phyloP scores from a whole-genome alignment of 2,888 invertebrate genomes.

The Gasteruption jaculator region DNA sequence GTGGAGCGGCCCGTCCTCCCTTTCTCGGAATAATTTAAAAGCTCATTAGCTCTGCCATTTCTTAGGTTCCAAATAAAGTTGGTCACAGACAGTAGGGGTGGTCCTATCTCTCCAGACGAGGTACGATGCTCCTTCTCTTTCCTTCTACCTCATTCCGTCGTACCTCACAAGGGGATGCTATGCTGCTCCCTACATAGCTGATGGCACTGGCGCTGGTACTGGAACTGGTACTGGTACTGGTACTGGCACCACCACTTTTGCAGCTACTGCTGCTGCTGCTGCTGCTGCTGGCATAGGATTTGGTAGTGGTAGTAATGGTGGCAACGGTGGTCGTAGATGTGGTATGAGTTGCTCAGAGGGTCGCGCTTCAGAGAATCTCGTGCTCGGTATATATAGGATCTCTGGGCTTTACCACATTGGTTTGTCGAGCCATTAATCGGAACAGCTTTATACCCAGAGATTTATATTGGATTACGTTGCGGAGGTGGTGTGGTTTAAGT shows the following conservation, averaged over 20 bases:
- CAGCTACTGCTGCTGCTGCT: too few relatives aligned
- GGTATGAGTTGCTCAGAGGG: conserved; percentile 30
- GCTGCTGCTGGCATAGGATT: too few relatives aligned
- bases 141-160: conserved; percentile 11
- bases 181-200: too few relatives aligned
- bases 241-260: too few relatives aligned
- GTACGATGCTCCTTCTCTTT: conserved; percentile 16
- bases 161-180: neutral
- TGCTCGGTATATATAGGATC: conserved; percentile 31
- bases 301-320: conserved; percentile 31
- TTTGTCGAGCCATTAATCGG: conserved; percentile 47
- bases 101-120: conserved; percentile 3
- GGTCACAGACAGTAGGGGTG: conserved; percentile 17
- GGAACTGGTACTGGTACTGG: too few relatives aligned
- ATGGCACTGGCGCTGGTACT: too few relatives aligned
- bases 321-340: conserved; percentile 32
- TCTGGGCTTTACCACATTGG: conserved; percentile 41
- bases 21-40: conserved; percentile 44
- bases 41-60: conserved; percentile 47
- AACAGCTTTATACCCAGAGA: conserved; percentile 46
- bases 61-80: conserved; percentile 43
- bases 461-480: conserved; percentile 45
- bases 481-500: conserved; percentile 37
- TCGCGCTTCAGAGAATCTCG: conserved; percentile 28
- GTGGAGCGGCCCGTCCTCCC: too few relatives aligned